Evolutionary conservation across 2,113 vertebrate species (phyloP).

Genomic region (Scopus umbretta): DNA sequence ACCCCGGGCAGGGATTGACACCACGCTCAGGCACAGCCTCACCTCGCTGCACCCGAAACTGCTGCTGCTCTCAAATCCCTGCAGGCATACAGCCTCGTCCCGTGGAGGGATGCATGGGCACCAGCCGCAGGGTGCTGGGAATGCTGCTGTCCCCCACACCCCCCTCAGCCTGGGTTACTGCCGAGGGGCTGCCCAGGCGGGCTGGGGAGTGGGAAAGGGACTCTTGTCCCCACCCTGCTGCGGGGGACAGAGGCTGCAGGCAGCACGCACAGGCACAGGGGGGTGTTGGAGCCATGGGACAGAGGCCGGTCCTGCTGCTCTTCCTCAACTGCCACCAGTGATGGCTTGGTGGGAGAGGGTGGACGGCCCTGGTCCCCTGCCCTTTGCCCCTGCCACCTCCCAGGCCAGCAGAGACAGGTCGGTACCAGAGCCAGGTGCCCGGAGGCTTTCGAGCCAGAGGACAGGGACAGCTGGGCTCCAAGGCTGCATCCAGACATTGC

Average conservation of each 20-base stretch:
- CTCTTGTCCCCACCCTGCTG: background rate
- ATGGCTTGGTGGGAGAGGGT: background rate
- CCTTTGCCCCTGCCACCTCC: background rate
- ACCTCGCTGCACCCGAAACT: background rate
- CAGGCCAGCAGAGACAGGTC: background rate
- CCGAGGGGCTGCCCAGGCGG: background rate
- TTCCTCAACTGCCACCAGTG: background rate
- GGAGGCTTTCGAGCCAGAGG: background rate
- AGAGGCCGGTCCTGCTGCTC: background rate
- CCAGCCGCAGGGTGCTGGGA: accelerated
- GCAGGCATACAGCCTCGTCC: background rate
- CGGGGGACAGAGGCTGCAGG: background rate
- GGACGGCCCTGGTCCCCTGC: background rate
- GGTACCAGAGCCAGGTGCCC: background rate
- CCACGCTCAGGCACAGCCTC: background rate
- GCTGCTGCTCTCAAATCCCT: background rate
- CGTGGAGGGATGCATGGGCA: background rate
- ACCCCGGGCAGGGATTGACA: background rate
- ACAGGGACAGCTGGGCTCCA: background rate
- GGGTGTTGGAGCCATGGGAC: background rate
- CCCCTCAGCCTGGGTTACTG: background rate
- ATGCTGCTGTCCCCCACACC: background rate
- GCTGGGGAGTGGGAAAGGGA: background rate
- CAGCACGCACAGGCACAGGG: background rate
- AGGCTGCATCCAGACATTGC: background rate